Base-by-base conservation (phyloP, 2,113 vertebrate species). In the Bubo bubo region DNA sequence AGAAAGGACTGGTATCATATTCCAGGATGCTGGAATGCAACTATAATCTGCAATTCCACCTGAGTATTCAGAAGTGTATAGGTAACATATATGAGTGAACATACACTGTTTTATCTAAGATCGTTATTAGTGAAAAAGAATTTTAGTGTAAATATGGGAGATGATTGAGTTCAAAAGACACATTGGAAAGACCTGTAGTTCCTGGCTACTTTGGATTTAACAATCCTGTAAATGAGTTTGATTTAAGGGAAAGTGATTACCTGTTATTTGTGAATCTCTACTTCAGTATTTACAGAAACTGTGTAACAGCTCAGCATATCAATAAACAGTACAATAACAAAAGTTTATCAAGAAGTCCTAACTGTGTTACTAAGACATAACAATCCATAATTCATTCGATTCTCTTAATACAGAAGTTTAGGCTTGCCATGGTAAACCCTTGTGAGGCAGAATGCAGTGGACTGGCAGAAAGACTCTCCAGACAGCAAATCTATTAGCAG, bases 181-280 rank as follows among this genome's bases (percentile, higher is more conserved):
- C 4, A 3, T 32, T 63, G 71, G 39, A 77, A 74, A 64, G n/a
- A 58, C 27, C 17, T 8, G 1, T 34, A 58, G 26, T 43, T 92
- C n/a, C 16, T 67, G 22, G 11, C 21, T 86, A 58, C n/a, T 62
- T 63, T 27, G 81, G 18, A 68, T 79, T 23, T 88, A 87, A 60
- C 5, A 27, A 45, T 67, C 15, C 15, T 2, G 0, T 68, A 88
- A 41, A 60, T 17, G 8, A 0, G 0, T 60, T 81, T 79, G 17
- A 5, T 85, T 95, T 72, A 60, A 87, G 35, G 20, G 37, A 63
- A 35, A 77, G 43, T 27, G 20, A 20, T 82, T 68, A 45, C 9
- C 28, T 58, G 19, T 16, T 68, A 45, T 20, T 72, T 79, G 14
- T 73, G 53, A 88, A n/a, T 62, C 15, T 81, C 24, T 62, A 18